Evolutionary conservation across 1,140 invertebrate genomes (phyloP).

Genomic region (Megalonaias nervosa): DNA sequence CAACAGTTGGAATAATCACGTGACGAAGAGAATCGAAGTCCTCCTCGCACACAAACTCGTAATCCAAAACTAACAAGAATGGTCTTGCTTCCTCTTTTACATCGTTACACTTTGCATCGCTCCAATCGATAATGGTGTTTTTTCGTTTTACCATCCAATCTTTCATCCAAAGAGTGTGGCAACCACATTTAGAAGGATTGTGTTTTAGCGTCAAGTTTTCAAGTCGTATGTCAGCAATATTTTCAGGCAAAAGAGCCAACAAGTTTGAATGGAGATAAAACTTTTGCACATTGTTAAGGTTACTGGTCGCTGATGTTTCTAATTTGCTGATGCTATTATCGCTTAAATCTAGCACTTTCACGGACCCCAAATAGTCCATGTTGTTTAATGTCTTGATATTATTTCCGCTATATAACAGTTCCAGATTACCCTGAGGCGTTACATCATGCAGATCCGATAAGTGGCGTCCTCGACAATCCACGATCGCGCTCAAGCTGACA

Average conservation of each 20-base stretch:
- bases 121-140: constrained; percentile 18
- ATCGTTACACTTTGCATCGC: constrained; percentile 40
- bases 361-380: constrained; percentile 1
- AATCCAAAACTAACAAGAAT: constrained; percentile 43
- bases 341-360: too few relatives aligned
- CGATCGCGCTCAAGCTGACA: constrained; percentile 37
- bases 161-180: too few relatives aligned
- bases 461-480: constrained; percentile 43
- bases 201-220: constrained; percentile 26
- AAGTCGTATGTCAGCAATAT: constrained; percentile 16
- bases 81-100: constrained; percentile 37
- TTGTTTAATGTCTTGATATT: constrained; percentile 36
- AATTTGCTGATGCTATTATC: constrained; percentile 41
- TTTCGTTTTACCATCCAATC: constrained; percentile 39
- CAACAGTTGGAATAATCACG: constrained; percentile 33
- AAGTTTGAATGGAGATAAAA: constrained; percentile 46
- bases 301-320: constrained; percentile 8
- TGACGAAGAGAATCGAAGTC: constrained; percentile 38
- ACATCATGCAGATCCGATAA: constrained; percentile 28
- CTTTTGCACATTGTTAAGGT: constrained; percentile 24
- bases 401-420: constrained; percentile 54
- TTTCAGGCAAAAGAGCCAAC: constrained; percentile 35
- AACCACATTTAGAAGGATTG: constrained; percentile 54
- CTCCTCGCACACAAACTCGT: constrained; percentile 50
- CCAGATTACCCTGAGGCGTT: constrained; percentile 35